Percentiles rank a stretch among this genome's conserved stretches.
phyloP scores from a whole-genome alignment of 2,888 invertebrate species.

The Drosophila emarginata region DNA sequence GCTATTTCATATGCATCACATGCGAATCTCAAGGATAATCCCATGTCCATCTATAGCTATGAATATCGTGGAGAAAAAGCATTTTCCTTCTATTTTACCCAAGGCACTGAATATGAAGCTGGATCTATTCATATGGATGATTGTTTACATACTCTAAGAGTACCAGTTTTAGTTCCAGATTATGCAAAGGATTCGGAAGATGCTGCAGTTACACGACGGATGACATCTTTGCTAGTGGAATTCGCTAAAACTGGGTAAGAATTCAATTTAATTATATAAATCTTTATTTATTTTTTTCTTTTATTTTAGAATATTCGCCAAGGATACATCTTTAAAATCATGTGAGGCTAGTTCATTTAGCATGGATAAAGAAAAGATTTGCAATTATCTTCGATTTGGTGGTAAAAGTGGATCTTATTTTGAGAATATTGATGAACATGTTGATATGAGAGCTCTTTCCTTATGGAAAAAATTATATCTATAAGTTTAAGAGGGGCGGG shows the following conservation, averaged over 20 bases:
- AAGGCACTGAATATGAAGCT: constrained; percentile 42
- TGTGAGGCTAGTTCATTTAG: not conserved
- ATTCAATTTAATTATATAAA: not conserved
- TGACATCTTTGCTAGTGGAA: constrained; percentile 82
- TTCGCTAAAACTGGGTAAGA: constrained; percentile 83
- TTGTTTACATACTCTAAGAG: constrained; percentile 82
- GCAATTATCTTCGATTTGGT: constrained; percentile 70
- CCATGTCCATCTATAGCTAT: constrained; percentile 83
- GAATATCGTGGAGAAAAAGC: constrained; percentile 81
- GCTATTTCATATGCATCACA: constrained; percentile 11
- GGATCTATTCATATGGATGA: constrained; percentile 83
- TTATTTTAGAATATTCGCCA: not conserved
- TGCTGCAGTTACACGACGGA: constrained; percentile 73
- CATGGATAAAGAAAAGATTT: constrained; percentile 51
- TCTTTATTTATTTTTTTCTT: not conserved
- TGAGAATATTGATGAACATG: constrained; percentile 28
- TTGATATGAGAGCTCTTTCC: constrained; percentile 39
- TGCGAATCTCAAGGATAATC: constrained; percentile 44
- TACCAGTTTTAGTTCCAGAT: constrained; percentile 79
- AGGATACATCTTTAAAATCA: not conserved
- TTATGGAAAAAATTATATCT: constrained; percentile 52
- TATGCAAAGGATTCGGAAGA: constrained; percentile 76
- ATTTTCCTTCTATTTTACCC: constrained; percentile 67
- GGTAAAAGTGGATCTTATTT: constrained; percentile 45
- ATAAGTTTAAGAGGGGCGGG: not conserved